phyloP scores from a whole-genome alignment of 2,888 invertebrate species.

The Encarsia formosa region DNA sequence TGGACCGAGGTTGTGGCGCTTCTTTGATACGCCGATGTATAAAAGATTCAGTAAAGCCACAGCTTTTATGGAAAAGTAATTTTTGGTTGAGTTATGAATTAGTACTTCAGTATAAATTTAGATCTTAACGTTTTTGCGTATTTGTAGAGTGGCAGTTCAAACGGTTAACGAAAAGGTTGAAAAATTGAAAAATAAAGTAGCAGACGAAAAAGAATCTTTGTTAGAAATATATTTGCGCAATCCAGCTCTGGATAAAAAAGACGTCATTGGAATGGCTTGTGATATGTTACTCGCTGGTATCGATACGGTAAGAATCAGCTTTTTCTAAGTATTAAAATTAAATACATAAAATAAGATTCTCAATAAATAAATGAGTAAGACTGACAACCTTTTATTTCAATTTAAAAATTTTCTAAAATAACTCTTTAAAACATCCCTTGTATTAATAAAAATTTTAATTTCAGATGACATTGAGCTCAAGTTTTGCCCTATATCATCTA shows the following conservation, averaged over 20 bases:
- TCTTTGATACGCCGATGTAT: constrained; percentile 70
- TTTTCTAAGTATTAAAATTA: too few relatives aligned
- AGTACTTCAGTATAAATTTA: not conserved
- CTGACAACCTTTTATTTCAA: too few relatives aligned
- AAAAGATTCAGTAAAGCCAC: constrained; percentile 65
- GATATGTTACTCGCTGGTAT: constrained; percentile 83
- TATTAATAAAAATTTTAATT: not conserved
- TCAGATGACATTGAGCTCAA: constrained; percentile 72
- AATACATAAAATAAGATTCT: too few relatives aligned
- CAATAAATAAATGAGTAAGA: too few relatives aligned
- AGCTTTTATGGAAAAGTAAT: constrained; percentile 66
- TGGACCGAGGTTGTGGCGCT: constrained; percentile 66
- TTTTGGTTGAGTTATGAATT: not conserved
- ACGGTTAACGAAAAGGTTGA: constrained; percentile 59
- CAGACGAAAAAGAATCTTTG: constrained; percentile 52
- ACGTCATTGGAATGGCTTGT: constrained; percentile 77
- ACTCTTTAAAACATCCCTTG: too few relatives aligned
- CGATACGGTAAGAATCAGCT: constrained; percentile 65
- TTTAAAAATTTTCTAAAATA: too few relatives aligned
- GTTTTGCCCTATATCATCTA: constrained; percentile 77
- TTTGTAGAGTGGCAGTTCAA: constrained; percentile 60
- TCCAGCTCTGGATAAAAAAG: constrained; percentile 68
- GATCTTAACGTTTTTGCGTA: not conserved
- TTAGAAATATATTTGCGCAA: constrained; percentile 67
- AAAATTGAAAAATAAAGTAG: constrained; percentile 50